Conservation (phyloP, 2,888 invertebrate genomes). For the Listrodromus nycthemerus region DNA sequence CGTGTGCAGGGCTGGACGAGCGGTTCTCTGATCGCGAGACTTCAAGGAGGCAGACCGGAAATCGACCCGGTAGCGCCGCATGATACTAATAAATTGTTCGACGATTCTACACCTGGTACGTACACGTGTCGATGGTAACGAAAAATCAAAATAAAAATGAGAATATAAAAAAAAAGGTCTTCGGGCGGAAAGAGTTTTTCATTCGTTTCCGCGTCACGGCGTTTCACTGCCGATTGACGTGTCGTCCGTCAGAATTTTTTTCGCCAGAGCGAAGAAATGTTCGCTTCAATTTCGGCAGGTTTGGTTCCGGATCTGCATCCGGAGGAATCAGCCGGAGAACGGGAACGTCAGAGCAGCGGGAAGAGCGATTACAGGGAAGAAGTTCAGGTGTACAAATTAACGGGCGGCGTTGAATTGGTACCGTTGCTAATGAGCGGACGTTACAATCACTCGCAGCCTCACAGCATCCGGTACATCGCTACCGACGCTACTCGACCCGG, state of each 20-base stretch:
- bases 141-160: neutral
- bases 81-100: constrained; percentile 76
- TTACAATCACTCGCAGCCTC: constrained; percentile 75
- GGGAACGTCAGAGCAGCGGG: constrained; percentile 17
- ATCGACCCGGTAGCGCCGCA: constrained; percentile 70
- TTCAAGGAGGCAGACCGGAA: constrained; percentile 64
- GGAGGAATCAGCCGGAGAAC: constrained; percentile 22
- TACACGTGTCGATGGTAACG: neutral
- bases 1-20: constrained; percentile 77
- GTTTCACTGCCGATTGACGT: neutral
- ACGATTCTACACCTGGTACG: constrained; percentile 70
- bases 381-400: constrained; percentile 82
- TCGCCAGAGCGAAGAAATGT: constrained; percentile 4
- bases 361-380: constrained; percentile 74
- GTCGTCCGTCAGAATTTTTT: neutral
- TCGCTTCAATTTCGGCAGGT: constrained; percentile 38
- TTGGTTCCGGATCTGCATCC: constrained; percentile 53
- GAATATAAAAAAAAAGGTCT: neutral
- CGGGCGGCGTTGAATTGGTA: constrained; percentile 91
- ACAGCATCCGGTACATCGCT: constrained; percentile 77
- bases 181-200: constrained; percentile 2
- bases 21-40: constrained; percentile 72
- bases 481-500: constrained; percentile 85
- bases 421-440: constrained; percentile 90
- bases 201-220: neutral